A percentile compares a stretch with the other conserved stretches of the same genome.
Evolutionary conservation across 1,140 invertebrate genomes (phyloP).

Genomic region (Subanguina moxae): DNA sequence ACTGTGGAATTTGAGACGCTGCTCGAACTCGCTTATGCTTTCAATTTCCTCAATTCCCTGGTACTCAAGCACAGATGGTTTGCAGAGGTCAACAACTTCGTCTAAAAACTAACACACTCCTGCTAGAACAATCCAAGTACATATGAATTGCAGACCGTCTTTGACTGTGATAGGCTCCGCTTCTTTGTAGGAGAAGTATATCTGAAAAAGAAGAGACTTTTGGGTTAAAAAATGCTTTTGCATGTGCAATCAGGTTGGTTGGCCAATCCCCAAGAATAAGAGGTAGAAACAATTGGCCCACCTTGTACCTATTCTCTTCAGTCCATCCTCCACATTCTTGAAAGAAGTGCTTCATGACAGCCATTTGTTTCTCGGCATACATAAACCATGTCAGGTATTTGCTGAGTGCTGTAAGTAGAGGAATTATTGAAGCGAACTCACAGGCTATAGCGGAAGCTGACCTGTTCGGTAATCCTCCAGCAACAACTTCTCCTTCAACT

Average conservation of each 20-base stretch:
- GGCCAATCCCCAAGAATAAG: constrained; percentile 1
- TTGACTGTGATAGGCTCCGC: constrained; percentile 11
- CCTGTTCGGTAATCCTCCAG: constrained; percentile 21
- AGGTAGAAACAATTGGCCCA: neutral
- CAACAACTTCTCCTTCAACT: constrained; percentile 20
- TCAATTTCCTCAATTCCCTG: constrained; percentile 22
- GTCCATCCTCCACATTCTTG: constrained; percentile 29
- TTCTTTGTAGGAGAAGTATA: constrained; percentile 28
- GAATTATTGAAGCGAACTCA: too few species aligned
- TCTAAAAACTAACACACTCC: constrained; percentile 10
- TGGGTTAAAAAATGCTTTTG: neutral
- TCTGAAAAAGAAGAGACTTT: constrained; percentile 13
- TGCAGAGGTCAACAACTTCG: constrained; percentile 12
- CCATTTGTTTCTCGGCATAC: constrained; percentile 23
- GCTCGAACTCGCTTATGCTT: constrained; percentile 16
- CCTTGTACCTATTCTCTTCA: constrained; percentile 32
- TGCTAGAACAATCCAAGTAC: too few species aligned
- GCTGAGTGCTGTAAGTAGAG: neutral
- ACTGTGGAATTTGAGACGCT: constrained; percentile 24
- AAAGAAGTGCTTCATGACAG: constrained; percentile 24
- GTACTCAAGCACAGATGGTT: constrained; percentile 17
- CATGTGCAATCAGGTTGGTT: too few species aligned
- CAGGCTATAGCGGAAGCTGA: too few species aligned
- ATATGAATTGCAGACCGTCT: constrained; percentile 13
- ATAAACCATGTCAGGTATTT: constrained; percentile 28